phyloP scores from a whole-genome alignment of 1,140 invertebrate genomes.

The Sinella curviseta region DNA sequence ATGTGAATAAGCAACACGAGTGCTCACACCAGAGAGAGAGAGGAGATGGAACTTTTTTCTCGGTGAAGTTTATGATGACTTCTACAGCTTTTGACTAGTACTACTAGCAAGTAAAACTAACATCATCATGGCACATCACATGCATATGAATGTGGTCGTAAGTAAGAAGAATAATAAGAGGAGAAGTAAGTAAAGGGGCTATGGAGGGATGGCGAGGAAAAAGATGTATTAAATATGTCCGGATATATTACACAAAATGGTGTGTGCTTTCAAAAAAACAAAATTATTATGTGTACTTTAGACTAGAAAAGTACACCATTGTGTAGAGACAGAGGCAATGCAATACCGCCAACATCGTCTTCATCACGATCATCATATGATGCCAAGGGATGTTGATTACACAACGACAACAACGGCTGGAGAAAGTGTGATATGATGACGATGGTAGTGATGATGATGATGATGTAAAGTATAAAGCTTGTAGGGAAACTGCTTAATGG shows the following conservation, averaged over 20 bases:
- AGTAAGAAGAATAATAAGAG: no score
- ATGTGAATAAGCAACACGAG: no score
- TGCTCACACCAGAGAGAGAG: not conserved
- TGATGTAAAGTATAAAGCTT: not conserved
- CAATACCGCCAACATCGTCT: no score
- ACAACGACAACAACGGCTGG: not conserved
- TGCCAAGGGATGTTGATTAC: no score
- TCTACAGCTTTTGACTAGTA: constrained; percentile 1
- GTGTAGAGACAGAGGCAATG: no score
- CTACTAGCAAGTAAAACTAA: not conserved
- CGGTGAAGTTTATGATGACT: not conserved
- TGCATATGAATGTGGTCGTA: not conserved
- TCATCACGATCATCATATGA: no score
- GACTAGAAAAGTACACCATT: no score
- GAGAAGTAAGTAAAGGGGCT: no score
- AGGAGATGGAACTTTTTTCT: not conserved
- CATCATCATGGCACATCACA: not conserved
- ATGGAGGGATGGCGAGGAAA: not conserved
- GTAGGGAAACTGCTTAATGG: not conserved
- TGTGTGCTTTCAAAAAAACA: not conserved
- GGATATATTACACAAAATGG: constrained; percentile 20
- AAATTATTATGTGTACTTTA: no score
- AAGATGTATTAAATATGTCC: constrained; percentile 20
- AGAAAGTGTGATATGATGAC: not conserved
- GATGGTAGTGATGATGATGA: no score